Conservation (phyloP, 92 coral and sea anemone species). For the Bergia puertoricense region DNA sequence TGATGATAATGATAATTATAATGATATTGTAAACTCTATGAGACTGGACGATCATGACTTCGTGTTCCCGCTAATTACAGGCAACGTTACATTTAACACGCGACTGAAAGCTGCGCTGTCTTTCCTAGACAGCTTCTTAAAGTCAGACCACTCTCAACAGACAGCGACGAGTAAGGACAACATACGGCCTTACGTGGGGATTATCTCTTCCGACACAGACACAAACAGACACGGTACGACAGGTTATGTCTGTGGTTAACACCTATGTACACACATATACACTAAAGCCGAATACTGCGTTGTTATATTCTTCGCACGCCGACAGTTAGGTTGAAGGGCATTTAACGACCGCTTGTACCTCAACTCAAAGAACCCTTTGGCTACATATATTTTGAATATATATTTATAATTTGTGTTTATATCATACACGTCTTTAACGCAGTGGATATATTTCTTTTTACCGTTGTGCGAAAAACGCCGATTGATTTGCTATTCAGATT, state of each 20-base stretch:
- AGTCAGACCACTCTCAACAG: neutral
- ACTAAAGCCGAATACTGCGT: neutral
- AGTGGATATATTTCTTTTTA: too few relatives aligned
- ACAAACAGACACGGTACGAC: slow-evolving; percentile 12
- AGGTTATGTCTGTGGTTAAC: neutral
- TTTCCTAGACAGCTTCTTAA: neutral
- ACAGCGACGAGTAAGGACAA: slow-evolving; percentile 8
- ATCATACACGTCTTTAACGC: too few relatives aligned
- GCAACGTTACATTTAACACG: slow-evolving; percentile 18
- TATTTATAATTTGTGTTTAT: too few relatives aligned
- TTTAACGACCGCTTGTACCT: too few relatives aligned
- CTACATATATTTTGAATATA: too few relatives aligned
- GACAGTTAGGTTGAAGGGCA: too few relatives aligned
- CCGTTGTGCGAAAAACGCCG: too few relatives aligned
- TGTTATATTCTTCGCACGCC: too few relatives aligned
- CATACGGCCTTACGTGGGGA: slow-evolving; percentile 22
- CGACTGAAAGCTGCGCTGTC: slow-evolving; percentile 15
- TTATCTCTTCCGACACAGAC: slow-evolving; percentile 18
- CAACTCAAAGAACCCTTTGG: too few relatives aligned
- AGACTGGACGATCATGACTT: neutral
- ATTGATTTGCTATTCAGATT: too few relatives aligned
- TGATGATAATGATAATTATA: neutral
- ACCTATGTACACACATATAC: neutral
- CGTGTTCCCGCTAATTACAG: neutral
- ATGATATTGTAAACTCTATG: neutral